Evolutionary conservation across 2,888 invertebrate genomes (phyloP), one percentile per base, ranked within the genome.

Genomic region (Oeneis ivallda): DNA sequence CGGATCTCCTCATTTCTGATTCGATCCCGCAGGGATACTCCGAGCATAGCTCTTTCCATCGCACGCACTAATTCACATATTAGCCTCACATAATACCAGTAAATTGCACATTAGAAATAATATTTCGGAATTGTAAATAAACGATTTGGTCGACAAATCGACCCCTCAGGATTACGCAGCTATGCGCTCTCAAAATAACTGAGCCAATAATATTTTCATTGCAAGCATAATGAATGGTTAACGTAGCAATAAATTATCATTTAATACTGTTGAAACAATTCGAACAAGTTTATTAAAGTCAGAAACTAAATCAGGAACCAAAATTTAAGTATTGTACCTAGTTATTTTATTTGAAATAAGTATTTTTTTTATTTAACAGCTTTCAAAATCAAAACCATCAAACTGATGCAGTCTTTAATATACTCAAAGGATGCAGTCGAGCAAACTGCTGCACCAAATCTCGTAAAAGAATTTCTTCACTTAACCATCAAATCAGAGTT

Each of bases 211-310:
- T 56, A 56, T 67, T 67, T 67, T 56, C 63, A 52, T 61, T 60
- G 43, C 58, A 53, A 26, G 13, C 63, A 47, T 57, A 60, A 64
- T 64, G 56, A 60, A 67, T 57, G 67, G 64, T 64, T 67, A 64
- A 64, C 43, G 64, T 10, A 10, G 41, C 41, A 52, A 56, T 64
- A 56, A 57, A 67, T 60, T 61, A 61, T 50, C 10, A 67, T 50
- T 32, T 54, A 54, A 53, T 37, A 50, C 37, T 47, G 41, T 57
- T 57, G 13, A 56, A 39, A 56, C 56, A 56, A 41, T 41, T 56
- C 7, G 13, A 37, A 41, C 56, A 19, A 39, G 17, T 56, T 56
- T 41, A 56, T 19, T 56, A 56, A 7, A 41, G 39, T 56, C 41
- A 41, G 17, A 41, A 56, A 39, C 13, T 41, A 41, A 41, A 41